Evolutionary conservation across 2,888 invertebrate species (phyloP), one percentile per base, ranked within the genome.

Genomic region (Galeopsomyia nigrocyanea): DNA sequence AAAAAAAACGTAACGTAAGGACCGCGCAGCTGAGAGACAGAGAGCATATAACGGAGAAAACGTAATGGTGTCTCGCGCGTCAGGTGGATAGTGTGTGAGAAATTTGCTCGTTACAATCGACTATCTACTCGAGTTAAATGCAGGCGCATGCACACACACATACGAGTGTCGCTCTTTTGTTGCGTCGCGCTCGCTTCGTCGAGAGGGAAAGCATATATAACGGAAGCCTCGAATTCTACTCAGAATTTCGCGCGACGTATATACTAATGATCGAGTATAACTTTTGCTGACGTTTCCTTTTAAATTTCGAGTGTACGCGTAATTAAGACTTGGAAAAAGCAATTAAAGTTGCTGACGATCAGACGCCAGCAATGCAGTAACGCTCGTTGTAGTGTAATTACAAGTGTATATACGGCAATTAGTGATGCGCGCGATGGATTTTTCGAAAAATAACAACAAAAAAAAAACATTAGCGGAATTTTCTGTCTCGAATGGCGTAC

Each of bases 31-130:
- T n/a, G n/a, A n/a, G n/a, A n/a, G n/a, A n/a, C n/a, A 22, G 26
- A 22, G 13, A 63, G 67, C 64, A 68, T 68, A 73, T 73, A 73
- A 73, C 72, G 67, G 73, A 19, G 21, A 50, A 10, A 39, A 10
- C 39, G 39, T 39, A 57, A 17, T 26, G 68, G n/a, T n/a, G n/a
- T n/a, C n/a, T 22, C 10, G 17, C 3, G 72, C 56, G 57, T 56
- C 56, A 64, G 63, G 68, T 64, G 58, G 56, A 47, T 31, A 22
- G 56, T 16, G 19, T 9, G 22, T 16, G 26, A 21, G 50, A 46
- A n/a, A n/a, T 53, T 16, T 21, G 51, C 46, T 51, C 57, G 53
- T 68, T 72, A 63, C 72, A 51, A 71, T 62, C 72, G 51, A 68
- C 17, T 56, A 50, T 14, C 14, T 13, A 31, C 19, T 56, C 56